A percentile compares a stretch with the other conserved stretches of the same genome.
Conservation (phyloP, 1,140 invertebrate genomes). For the Diplogasteroides magnus region DNA sequence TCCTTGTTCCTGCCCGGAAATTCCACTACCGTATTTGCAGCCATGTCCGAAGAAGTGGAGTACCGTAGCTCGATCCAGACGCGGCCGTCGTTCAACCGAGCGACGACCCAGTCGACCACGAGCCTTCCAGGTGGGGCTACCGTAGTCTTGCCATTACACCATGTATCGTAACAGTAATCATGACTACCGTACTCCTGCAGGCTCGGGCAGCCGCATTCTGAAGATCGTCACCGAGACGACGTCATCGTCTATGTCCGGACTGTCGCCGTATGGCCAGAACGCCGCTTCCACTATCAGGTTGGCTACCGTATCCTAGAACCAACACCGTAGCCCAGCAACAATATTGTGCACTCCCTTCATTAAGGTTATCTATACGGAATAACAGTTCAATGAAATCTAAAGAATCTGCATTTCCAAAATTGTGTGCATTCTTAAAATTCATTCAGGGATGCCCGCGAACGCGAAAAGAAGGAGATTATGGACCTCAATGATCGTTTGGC, state of each 20-base stretch:
- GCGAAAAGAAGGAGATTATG: constrained; percentile 61
- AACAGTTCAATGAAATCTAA: no score
- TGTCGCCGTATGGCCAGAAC: constrained; percentile 40
- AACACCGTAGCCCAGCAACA: no score
- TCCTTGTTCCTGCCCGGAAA: no score
- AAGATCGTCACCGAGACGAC: constrained; percentile 52
- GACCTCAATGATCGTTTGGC: constrained; percentile 61
- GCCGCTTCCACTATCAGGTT: constrained; percentile 56
- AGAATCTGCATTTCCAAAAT: no score
- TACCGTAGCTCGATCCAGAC: constrained; percentile 50
- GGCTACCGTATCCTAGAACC: no score
- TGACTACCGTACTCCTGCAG: constrained; percentile 15
- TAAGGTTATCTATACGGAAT: no score
- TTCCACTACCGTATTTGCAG: no score
- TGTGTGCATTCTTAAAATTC: background rate
- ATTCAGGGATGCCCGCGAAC: constrained; percentile 54
- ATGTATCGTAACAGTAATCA: constrained; percentile 15
- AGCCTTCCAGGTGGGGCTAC: constrained; percentile 23
- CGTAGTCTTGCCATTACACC: background rate
- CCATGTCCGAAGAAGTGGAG: constrained; percentile 27
- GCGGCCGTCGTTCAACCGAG: constrained; percentile 42
- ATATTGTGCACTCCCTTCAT: no score
- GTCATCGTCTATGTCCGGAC: constrained; percentile 43
- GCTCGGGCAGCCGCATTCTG: constrained; percentile 37
- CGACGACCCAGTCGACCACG: constrained; percentile 22